Percentiles rank a stretch among this genome's conserved stretches.
phyloP scores from a whole-genome alignment of 2,113 vertebrate species.

The Calidris pugnax region DNA sequence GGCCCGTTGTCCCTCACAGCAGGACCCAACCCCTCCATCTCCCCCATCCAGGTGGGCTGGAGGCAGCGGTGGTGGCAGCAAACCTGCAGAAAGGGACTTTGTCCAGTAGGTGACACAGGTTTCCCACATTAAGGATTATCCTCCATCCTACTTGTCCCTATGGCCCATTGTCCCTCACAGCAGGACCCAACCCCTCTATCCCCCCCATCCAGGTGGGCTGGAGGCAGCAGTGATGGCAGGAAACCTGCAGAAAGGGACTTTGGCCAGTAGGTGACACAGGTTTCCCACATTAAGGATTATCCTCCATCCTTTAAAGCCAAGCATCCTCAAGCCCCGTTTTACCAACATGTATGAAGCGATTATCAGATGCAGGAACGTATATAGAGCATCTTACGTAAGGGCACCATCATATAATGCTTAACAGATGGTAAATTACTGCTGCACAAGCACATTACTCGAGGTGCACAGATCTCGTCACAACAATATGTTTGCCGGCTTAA shows the following conservation, averaged over 20 bases:
- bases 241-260: background rate
- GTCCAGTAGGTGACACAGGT: slow-evolving; percentile 37
- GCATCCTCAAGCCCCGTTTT: background rate
- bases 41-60: background rate
- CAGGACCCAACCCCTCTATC: background rate
- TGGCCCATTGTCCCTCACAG: background rate
- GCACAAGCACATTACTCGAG: slow-evolving; percentile 36
- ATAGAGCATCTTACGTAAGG: slow-evolving; percentile 22
- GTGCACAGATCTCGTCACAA: slow-evolving; percentile 55
- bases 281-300: background rate
- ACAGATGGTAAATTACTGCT: slow-evolving; percentile 56
- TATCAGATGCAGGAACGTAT: background rate
- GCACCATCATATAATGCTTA: background rate
- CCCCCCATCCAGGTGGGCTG: background rate
- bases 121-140: background rate
- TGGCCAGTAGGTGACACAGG: slow-evolving; percentile 35
- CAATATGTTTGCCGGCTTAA: slow-evolving; percentile 56
- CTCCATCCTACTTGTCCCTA: background rate
- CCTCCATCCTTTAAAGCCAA: background rate
- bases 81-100: background rate
- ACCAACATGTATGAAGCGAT: background rate
- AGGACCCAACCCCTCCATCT: background rate
- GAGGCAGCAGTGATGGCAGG: background rate
- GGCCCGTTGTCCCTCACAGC: background rate
- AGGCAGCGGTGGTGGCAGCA: background rate